Conservation (phyloP, 2,113 vertebrate genomes). For the Callaeas wilsoni region DNA sequence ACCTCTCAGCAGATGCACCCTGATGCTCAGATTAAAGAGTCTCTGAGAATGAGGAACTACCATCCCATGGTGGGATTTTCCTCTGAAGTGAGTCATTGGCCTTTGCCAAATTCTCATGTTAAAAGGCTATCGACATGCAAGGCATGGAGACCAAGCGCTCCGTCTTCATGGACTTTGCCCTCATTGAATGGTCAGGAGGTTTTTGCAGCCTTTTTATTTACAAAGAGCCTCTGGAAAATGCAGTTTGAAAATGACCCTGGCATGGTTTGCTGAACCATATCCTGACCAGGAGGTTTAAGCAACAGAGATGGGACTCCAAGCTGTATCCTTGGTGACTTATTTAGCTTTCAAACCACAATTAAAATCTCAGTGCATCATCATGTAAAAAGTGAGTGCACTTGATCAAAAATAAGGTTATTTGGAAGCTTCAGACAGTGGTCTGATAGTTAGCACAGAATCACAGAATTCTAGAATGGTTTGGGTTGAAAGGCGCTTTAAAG, state of each 20-base stretch:
- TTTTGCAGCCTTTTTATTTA: neutral
- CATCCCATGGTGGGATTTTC: neutral
- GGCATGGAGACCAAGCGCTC: neutral
- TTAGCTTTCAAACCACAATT: neutral
- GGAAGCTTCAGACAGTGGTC: neutral
- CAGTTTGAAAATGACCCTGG: neutral
- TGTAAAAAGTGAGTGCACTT: neutral
- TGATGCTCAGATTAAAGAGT: neutral
- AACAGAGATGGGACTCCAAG: neutral
- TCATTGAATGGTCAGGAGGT: neutral
- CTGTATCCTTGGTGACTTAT: neutral
- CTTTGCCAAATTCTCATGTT: neutral
- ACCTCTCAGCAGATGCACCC: neutral
- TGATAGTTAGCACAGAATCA: neutral
- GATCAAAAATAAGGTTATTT: neutral
- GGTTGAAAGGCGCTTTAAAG: neutral
- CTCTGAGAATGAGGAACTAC: neutral
- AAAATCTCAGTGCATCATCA: neutral
- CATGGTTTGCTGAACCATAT: neutral
- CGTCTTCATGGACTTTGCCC: neutral
- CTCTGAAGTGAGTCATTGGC: neutral
- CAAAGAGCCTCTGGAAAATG: neutral
- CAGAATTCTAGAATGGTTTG: neutral
- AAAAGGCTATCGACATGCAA: neutral
- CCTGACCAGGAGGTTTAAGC: neutral